Percentiles rank a stretch among this genome's conserved stretches.
Conservation (phyloP, 1,140 invertebrate species). For the Papilio polytes region DNA sequence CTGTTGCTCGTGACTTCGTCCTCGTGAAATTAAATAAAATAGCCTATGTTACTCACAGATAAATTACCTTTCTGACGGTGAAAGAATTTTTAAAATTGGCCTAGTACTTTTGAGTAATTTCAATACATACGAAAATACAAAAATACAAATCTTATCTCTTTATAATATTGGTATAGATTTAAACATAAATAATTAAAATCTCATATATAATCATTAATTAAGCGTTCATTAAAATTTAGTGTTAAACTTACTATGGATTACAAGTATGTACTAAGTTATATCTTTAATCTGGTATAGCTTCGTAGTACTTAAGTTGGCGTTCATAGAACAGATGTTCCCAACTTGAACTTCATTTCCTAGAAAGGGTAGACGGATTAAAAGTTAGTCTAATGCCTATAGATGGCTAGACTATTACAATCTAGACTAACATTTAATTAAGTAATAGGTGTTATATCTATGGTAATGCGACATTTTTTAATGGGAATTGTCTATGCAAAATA, state of each 20-base stretch:
- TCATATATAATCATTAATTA: no score
- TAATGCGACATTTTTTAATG: not conserved
- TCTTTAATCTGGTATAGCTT: slow-evolving; percentile 24
- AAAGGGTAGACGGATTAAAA: slow-evolving; percentile 58
- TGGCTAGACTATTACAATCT: slow-evolving; percentile 39
- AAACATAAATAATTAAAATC: not conserved
- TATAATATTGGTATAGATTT: no score
- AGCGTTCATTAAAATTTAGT: not conserved
- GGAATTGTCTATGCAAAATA: not conserved
- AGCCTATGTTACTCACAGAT: no score
- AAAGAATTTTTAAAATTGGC: no score
- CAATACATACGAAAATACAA: no score
- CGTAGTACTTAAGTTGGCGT: slow-evolving; percentile 48
- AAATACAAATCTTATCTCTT: no score
- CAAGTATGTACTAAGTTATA: slow-evolving; percentile 8
- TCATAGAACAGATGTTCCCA: slow-evolving; percentile 50
- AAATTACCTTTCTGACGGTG: no score
- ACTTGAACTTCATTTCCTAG: slow-evolving; percentile 57
- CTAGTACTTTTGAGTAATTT: no score
- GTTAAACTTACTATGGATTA: not conserved
- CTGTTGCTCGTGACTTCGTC: no score
- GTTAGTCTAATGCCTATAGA: slow-evolving; percentile 51
- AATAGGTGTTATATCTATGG: not conserved
- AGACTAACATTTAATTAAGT: slow-evolving; percentile 19
- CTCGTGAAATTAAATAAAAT: no score